These are phyloP conservation scores for Argyra leucocephala DNA, from an alignment of 2,888 invertebrate species.

Conservation along the genomic window DNA sequence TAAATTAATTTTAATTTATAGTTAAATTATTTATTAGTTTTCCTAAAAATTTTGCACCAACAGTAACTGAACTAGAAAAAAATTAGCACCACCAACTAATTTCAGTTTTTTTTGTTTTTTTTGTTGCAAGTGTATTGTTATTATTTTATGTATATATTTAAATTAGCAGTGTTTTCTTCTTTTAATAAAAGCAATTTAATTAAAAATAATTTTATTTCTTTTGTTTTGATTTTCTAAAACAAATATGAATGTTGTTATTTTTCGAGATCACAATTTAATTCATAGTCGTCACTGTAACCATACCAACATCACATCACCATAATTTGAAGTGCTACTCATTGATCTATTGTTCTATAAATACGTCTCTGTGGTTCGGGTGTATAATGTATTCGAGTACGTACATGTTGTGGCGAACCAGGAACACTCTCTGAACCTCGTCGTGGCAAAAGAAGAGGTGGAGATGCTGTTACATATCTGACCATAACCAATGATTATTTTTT, in stretches of 20 bases:
- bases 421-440: conserved; percentile 59
- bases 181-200: no score
- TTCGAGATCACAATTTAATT: conserved; percentile 10
- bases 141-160: neutral
- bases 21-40: neutral
- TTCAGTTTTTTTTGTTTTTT: neutral
- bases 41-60: neutral
- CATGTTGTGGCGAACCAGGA: conserved; percentile 59
- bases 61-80: conserved; percentile 1
- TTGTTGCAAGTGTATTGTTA: neutral
- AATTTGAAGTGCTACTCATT: conserved; percentile 45
- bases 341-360: conserved; percentile 45
- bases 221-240: no score
- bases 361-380: conserved; percentile 52
- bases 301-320: conserved; percentile 46
- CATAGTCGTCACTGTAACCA: conserved; percentile 37
- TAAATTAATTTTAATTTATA: neutral
- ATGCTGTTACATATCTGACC: conserved; percentile 44
- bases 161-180: neutral
- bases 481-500: neutral
- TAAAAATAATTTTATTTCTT: no score
- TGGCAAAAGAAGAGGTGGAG: conserved; percentile 43
- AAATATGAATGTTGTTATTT: neutral
- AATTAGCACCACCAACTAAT: neutral
- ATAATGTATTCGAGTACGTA: conserved; percentile 53